Conservation (phyloP, 2,888 invertebrate species). For the Eledona agricola region DNA sequence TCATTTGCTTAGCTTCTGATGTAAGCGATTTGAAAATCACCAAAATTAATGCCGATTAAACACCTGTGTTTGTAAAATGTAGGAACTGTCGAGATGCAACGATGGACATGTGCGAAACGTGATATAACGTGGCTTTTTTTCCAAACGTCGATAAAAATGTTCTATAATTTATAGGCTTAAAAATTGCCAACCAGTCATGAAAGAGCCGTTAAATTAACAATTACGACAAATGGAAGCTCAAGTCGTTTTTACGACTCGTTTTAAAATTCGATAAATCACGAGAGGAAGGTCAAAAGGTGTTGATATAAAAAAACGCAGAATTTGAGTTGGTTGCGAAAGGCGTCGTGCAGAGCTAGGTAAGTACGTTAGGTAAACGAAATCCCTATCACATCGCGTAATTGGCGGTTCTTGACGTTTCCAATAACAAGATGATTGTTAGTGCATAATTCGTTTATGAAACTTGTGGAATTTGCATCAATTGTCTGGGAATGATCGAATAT, state of each 20-base stretch:
- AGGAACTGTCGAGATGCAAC: too few relatives aligned
- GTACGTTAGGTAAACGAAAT: slow-evolving; percentile 5
- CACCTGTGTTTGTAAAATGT: too few relatives aligned
- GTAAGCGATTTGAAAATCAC: too few relatives aligned
- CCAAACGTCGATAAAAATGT: slow-evolving; percentile 7
- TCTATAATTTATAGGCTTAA: slow-evolving; percentile 12
- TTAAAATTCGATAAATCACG: slow-evolving; percentile 23
- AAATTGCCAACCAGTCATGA: slow-evolving; percentile 15
- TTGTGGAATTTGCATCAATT: slow-evolving; percentile 39
- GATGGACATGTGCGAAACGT: slow-evolving; percentile 18
- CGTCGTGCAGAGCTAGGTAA: slow-evolving; percentile 25
- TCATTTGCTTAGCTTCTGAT: too few relatives aligned
- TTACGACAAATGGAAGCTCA: slow-evolving; percentile 14
- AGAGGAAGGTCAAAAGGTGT: slow-evolving; percentile 3
- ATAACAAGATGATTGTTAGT: slow-evolving; percentile 25
- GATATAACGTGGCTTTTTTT: slow-evolving; percentile 12
- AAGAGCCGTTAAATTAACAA: slow-evolving; percentile 20
- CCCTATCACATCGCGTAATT: slow-evolving; percentile 27
- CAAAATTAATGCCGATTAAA: too few relatives aligned
- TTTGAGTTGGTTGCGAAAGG: slow-evolving; percentile 1
- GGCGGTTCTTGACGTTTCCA: slow-evolving; percentile 28
- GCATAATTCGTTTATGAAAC: slow-evolving; percentile 36
- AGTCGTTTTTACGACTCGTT: slow-evolving; percentile 9
- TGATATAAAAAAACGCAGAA: not conserved
- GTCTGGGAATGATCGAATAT: slow-evolving; percentile 38